These are phyloP conservation scores for Polydrusus cervinus DNA, from an alignment of 2,888 invertebrate species.

Conservation along the genomic window DNA sequence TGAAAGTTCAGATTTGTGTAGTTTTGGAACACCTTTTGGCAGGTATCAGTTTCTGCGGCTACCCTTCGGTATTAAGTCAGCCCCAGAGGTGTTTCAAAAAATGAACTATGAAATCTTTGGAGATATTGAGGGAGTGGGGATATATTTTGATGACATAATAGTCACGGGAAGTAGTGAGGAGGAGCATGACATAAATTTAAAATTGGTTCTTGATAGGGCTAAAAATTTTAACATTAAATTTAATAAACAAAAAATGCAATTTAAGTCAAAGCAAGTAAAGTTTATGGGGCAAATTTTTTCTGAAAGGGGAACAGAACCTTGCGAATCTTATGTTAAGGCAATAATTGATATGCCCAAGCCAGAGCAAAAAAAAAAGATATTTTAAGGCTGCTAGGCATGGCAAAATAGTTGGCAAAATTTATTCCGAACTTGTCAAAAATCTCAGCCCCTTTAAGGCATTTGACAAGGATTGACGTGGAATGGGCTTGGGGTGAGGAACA, in stretches of 20 bases:
- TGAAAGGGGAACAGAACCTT: constrained; percentile 48
- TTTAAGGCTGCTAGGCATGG: constrained; percentile 57
- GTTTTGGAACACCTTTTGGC: constrained; percentile 55
- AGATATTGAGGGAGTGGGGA: constrained; percentile 49
- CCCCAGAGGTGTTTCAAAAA: constrained; percentile 51
- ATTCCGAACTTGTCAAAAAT: constrained; percentile 56
- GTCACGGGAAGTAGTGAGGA: constrained; percentile 45
- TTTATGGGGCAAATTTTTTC: constrained; percentile 53
- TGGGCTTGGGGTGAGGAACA: constrained; percentile 49
- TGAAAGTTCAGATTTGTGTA: constrained; percentile 37
- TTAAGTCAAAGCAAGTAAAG: constrained; percentile 45
- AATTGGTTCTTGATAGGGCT: constrained; percentile 50
- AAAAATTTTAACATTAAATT: too few species aligned
- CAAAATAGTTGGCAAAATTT: constrained; percentile 57
- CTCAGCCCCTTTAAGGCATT: constrained; percentile 55
- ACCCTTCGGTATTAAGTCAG: constrained; percentile 50
- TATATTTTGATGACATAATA: constrained; percentile 55
- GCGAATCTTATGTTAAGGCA: constrained; percentile 54
- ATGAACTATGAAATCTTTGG: constrained; percentile 54
- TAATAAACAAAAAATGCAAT: constrained; percentile 47
- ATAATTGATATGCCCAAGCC: constrained; percentile 57
- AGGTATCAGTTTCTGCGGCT: constrained; percentile 47
- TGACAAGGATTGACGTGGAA: constrained; percentile 52
- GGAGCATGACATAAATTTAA: constrained; percentile 52
- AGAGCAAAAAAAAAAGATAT: constrained; percentile 52